Percentiles rank a stretch among this genome's conserved stretches.
Conservation (phyloP, 2,797 vertebrate genomes). For the Ficedula albicollis region DNA sequence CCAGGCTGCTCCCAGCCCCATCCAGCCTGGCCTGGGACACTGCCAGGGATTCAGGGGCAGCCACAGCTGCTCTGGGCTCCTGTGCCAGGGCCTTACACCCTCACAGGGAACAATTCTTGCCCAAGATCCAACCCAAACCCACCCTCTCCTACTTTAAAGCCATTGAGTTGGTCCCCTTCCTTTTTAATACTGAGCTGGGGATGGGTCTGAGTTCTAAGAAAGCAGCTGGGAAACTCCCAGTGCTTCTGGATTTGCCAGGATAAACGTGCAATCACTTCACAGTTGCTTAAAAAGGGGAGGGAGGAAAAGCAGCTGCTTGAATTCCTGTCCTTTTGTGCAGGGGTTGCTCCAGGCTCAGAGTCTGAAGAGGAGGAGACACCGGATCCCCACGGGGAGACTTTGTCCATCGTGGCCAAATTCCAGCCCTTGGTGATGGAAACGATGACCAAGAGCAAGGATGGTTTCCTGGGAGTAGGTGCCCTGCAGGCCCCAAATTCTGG, state of each 20-base stretch:
- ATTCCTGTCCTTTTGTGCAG: slow-evolving; percentile 66
- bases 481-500: neutral
- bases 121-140: neutral
- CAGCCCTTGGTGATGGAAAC: slow-evolving; percentile 91
- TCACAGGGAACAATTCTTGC: neutral
- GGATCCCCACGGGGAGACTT: slow-evolving; percentile 87
- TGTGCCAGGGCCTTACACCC: neutral
- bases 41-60: neutral
- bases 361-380: slow-evolving; percentile 87
- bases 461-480: slow-evolving; percentile 90
- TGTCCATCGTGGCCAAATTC: slow-evolving; percentile 88
- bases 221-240: slow-evolving; percentile 1
- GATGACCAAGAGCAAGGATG: slow-evolving; percentile 98
- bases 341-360: slow-evolving; percentile 78
- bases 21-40: neutral
- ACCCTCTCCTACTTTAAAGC: neutral
- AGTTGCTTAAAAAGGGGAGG: neutral
- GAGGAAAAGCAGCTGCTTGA: slow-evolving; percentile 8
- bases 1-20: neutral
- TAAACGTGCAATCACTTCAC: neutral
- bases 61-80: neutral
- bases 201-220: neutral
- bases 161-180: rapidly evolving
- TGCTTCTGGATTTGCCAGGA: neutral
- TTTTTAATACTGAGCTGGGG: neutral